A percentile compares a stretch with the other conserved stretches of the same genome.
Conservation (phyloP, 2,888 invertebrate species). For the Alitta virens region DNA sequence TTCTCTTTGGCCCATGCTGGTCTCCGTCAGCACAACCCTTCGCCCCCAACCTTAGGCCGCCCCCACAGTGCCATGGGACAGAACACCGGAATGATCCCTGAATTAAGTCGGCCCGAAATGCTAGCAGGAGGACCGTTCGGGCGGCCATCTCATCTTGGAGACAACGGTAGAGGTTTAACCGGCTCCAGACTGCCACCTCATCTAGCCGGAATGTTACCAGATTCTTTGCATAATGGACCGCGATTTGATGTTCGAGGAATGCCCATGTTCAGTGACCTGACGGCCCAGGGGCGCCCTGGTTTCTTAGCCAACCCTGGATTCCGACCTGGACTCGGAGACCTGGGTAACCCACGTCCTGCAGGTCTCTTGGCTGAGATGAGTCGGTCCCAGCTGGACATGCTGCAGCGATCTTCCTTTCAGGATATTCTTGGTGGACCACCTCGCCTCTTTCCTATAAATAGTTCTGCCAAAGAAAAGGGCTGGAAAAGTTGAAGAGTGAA, state of each 20-base stretch:
- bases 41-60: slow-evolving; percentile 7
- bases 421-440: background rate
- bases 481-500: slow-evolving; percentile 5
- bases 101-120: background rate
- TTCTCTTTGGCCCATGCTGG: background rate
- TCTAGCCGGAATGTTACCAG: slow-evolving; percentile 2
- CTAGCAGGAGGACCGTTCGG: slow-evolving; percentile 4
- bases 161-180: background rate
- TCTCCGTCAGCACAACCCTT: background rate
- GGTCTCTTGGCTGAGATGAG: slow-evolving; percentile 4
- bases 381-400: background rate
- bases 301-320: slow-evolving; percentile 2
- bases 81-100: background rate
- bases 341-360: slow-evolving; percentile 5
- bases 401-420: background rate
- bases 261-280: slow-evolving; percentile 14
- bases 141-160: background rate
- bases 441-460: background rate
- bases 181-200: background rate
- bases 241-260: background rate
- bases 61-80: slow-evolving; percentile 2
- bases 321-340: slow-evolving; percentile 6
- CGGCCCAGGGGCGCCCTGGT: background rate
- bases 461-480: slow-evolving; percentile 13
- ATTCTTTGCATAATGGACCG: background rate